Evolutionary conservation across 2,888 invertebrate genomes (phyloP).

Genomic region (Drosophila greeni): DNA sequence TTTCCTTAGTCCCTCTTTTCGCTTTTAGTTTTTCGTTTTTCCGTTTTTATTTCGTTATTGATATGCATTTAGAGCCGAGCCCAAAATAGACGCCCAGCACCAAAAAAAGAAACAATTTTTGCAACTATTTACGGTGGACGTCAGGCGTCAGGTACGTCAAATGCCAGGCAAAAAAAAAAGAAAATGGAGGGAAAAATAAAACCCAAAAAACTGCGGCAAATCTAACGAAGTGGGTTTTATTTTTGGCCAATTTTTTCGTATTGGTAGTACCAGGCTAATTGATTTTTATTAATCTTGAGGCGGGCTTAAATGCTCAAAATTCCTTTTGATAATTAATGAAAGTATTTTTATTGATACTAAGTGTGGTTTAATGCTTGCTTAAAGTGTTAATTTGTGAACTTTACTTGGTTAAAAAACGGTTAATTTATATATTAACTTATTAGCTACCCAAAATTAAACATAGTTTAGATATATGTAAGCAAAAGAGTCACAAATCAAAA

Average conservation of each 20-base stretch:
- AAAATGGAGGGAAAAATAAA: neutral
- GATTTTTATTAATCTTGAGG: neutral
- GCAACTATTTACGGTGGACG: constrained; percentile 41
- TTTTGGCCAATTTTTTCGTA: neutral
- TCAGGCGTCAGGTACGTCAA: constrained; percentile 46
- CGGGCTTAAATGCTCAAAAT: neutral
- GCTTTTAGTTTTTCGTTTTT: neutral
- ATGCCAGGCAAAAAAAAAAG: constrained; percentile 30
- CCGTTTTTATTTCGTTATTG: constrained; percentile 36
- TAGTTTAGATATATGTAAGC: neutral
- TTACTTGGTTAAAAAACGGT: neutral
- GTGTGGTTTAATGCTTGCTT: neutral
- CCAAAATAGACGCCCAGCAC: constrained; percentile 41
- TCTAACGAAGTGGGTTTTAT: constrained; percentile 7
- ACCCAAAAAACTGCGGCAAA: constrained; percentile 19
- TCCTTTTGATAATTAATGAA: too few species aligned
- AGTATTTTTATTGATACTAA: neutral
- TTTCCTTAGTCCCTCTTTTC: constrained; percentile 6
- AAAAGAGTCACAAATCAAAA: neutral
- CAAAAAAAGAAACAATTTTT: constrained; percentile 47
- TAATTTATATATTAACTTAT: neutral
- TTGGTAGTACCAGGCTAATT: neutral
- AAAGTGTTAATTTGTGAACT: neutral
- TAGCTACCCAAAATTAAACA: neutral
- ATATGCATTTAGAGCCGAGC: constrained; percentile 44